Evolutionary conservation across 2,888 invertebrate genomes (phyloP), one percentile per base, ranked within the genome.

Genomic region (Lasius fuliginosus): DNA sequence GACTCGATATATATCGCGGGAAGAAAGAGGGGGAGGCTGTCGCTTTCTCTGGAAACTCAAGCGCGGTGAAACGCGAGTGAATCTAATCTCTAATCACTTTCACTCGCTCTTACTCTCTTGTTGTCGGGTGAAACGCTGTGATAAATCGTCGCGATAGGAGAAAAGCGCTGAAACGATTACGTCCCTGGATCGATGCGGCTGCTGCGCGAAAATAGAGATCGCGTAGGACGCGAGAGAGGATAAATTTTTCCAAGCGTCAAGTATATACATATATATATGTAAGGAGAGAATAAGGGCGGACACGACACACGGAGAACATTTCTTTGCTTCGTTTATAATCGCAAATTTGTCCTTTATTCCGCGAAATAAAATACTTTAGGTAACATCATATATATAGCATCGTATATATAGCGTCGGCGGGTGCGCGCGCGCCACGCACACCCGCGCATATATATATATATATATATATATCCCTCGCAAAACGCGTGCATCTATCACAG

Each of bases 401-500:
- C 69, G 69, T 60, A 33, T 36, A 36, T 36, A 36, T 68, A 40
- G 49, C 49, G 18, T 49, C 49, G 53, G 56, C 56, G 56, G 65
- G 40, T 56, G 27, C n/a, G 15, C 27, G 53, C 65, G 65, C 76
- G 11, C 23, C 36, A 23, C 23, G 64, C 46, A 64, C 58, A 27
- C 62, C 62, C 46, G 49, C 30, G 12, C 15, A 46, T 46, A 46
- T 18, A 46, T 46, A 15, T 46, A 46, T 15, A 15, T 46, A 46
- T 15, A 46, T 46, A n/a, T n/a, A 49, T 49, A 53, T 53, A 23
- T 62, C n/a, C 40, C 42, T 82, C 53, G 36, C 30, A 74, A 74
- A 82, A 75, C 73, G 27, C 58, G 42, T 49, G 74, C 81, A 33
- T 81, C 79, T 84, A 84, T 84, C 84, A 84, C 84, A 84, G 84